phyloP scores from a whole-genome alignment of 92 coral and sea anemone species.

The Umimayanthus chanpuru region DNA sequence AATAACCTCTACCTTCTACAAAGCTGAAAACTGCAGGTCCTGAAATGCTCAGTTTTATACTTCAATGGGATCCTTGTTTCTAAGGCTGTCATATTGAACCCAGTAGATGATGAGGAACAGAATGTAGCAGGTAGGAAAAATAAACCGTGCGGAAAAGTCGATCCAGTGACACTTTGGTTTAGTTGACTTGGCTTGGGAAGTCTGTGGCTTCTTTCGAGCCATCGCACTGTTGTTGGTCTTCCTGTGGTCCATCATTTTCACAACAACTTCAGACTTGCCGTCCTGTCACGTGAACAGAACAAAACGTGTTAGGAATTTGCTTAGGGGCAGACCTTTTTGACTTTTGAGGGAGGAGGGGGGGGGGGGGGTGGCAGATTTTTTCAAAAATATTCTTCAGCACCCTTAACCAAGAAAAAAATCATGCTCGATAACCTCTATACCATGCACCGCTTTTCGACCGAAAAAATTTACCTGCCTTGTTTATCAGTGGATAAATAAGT shows the following conservation, averaged over 20 bases:
- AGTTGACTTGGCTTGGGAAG: neutral
- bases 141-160: constrained; percentile 28
- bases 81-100: constrained; percentile 12
- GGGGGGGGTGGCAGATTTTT: too few relatives aligned
- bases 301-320: neutral
- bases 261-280: constrained; percentile 65
- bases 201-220: neutral
- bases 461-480: too few relatives aligned
- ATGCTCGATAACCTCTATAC: too few relatives aligned
- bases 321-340: too few relatives aligned
- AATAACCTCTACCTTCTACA: too few relatives aligned
- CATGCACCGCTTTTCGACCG: too few relatives aligned
- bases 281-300: constrained; percentile 2
- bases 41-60: neutral
- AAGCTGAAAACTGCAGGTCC: neutral
- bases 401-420: too few relatives aligned
- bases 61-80: constrained; percentile 41
- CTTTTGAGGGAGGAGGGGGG: too few relatives aligned
- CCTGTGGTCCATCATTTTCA: constrained; percentile 81
- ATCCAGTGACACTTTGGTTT: constrained; percentile 34
- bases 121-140: constrained; percentile 13
- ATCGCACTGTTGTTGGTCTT: constrained; percentile 2
- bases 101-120: constrained; percentile 28
- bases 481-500: too few relatives aligned
- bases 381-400: too few relatives aligned